phyloP scores from a whole-genome alignment of 2,888 invertebrate genomes.

The Agonopterix arenella region DNA sequence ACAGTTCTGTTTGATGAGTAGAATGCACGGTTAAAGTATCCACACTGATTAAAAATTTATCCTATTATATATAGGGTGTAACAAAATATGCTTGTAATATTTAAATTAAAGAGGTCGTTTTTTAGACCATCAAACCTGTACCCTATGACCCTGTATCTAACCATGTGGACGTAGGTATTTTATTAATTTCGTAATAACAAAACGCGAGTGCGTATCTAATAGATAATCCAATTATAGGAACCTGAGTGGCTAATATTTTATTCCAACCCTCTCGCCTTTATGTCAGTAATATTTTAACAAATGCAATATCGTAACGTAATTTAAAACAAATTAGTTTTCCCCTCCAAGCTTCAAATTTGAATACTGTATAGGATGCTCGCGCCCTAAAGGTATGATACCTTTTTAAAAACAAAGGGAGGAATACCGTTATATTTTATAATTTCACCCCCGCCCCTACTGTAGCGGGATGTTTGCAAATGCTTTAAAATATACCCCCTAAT shows the following conservation, averaged over 20 bases:
- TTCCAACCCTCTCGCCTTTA: slow-evolving; percentile 62
- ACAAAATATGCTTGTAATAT: no score
- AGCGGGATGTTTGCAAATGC: slow-evolving; percentile 40
- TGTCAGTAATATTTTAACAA: slow-evolving; percentile 65
- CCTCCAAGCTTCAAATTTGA: slow-evolving; percentile 60
- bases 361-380: slow-evolving; percentile 57
- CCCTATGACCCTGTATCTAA: no score
- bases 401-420: slow-evolving; percentile 65
- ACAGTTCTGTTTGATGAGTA: no score
- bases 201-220: slow-evolving; percentile 33
- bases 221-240: slow-evolving; percentile 45
- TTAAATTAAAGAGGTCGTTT: no score
- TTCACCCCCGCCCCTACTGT: slow-evolving; percentile 28
- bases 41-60: no score
- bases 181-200: slow-evolving; percentile 3
- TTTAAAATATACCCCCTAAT: slow-evolving; percentile 60
- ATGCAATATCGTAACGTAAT: slow-evolving; percentile 75
- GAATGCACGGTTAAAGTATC: no score
- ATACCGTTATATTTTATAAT: slow-evolving; percentile 35
- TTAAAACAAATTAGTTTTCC: slow-evolving; percentile 74
- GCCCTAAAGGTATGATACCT: slow-evolving; percentile 54
- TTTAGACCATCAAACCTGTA: no score
- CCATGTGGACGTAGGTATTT: no score
- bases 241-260: slow-evolving; percentile 48
- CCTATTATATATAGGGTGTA: no score